These are phyloP conservation scores for Anthrax anthrax DNA, from an alignment of 2,888 invertebrate species.

Conservation along the genomic window DNA sequence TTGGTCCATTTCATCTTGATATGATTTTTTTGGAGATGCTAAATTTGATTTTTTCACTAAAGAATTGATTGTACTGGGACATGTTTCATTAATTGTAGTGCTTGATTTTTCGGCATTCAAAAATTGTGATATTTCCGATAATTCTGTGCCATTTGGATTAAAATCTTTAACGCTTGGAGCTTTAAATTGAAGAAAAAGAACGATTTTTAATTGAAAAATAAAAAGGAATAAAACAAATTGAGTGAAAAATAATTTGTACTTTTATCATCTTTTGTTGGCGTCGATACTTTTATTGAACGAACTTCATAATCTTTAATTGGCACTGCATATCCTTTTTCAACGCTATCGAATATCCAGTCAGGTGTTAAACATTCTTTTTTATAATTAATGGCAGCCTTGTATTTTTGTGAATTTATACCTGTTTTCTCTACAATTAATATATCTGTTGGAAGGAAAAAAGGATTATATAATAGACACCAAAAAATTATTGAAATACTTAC, in stretches of 20 bases:
- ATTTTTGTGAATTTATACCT: constrained; percentile 28
- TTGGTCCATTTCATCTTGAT: not conserved
- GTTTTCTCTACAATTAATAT: constrained; percentile 29
- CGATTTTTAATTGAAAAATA: not conserved
- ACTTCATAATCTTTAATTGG: constrained; percentile 45
- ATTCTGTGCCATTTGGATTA: constrained; percentile 21
- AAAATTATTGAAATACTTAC: not conserved
- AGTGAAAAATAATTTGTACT: constrained; percentile 11
- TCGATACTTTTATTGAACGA: constrained; percentile 48
- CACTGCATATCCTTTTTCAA: constrained; percentile 52
- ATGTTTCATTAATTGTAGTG: constrained; percentile 10
- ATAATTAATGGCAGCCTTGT: constrained; percentile 28
- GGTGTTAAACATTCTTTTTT: constrained; percentile 49
- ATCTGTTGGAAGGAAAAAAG: constrained; percentile 22
- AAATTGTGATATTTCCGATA: constrained; percentile 24
- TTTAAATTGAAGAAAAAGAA: not conserved
- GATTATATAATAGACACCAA: not conserved
- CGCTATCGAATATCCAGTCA: constrained; percentile 70
- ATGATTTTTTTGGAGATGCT: constrained; percentile 10
- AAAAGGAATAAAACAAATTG: not conserved
- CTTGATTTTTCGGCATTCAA: not conserved
- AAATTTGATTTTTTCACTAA: too few species aligned
- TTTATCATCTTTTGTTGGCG: constrained; percentile 43
- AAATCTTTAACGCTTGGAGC: constrained; percentile 23
- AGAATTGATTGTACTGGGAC: not conserved